Evolutionary conservation across 2,888 invertebrate species (phyloP).

Genomic region (Amphipyra tragopoginis): DNA sequence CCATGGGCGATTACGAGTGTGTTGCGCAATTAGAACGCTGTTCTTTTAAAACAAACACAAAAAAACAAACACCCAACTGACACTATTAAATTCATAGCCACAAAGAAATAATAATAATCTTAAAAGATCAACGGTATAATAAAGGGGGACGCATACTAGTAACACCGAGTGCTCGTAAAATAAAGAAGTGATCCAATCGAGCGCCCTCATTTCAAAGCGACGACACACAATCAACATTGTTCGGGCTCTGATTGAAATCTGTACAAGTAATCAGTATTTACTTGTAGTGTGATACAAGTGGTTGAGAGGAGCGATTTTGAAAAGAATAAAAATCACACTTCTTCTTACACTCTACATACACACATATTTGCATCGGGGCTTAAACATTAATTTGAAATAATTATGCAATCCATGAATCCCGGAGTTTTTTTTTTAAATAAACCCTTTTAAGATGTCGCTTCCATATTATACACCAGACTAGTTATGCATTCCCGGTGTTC

Average conservation of each 20-base stretch:
- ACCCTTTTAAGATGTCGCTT: no score
- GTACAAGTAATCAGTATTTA: conserved; percentile 72
- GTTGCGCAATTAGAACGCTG: no score
- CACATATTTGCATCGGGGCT: no score
- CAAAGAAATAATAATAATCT: neutral
- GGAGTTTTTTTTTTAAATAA: no score
- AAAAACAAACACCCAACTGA: neutral
- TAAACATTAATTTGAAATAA: no score
- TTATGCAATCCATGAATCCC: no score
- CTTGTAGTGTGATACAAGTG: conserved; percentile 41
- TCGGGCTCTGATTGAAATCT: conserved; percentile 73
- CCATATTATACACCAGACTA: no score
- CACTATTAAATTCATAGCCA: neutral
- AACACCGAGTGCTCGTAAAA: conserved; percentile 50
- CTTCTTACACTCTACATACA: no score
- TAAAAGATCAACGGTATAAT: conserved; percentile 20
- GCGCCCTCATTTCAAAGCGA: conserved; percentile 49
- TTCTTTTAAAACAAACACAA: neutral
- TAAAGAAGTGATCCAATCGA: conserved; percentile 50
- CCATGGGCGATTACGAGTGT: no score
- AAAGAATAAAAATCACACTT: no score
- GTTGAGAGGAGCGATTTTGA: neutral
- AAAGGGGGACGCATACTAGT: conserved; percentile 21
- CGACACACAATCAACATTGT: conserved; percentile 62
- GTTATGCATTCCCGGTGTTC: no score